Evolutionary conservation across 2,888 invertebrate genomes (phyloP).

Genomic region (Dexiosoma caninum): DNA sequence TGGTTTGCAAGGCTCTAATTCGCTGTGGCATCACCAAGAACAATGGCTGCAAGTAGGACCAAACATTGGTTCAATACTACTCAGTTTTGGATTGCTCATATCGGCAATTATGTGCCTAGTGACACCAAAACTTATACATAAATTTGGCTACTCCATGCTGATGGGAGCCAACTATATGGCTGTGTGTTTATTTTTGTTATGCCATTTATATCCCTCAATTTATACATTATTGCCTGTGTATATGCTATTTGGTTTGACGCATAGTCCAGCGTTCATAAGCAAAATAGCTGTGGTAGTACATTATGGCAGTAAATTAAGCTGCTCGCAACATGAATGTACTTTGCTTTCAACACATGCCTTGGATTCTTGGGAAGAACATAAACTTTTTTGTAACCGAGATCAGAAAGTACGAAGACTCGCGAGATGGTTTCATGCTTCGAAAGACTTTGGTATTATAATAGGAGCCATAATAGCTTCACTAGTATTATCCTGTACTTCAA

Average conservation of each 20-base stretch:
- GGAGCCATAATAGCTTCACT: slow-evolving; percentile 80
- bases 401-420: slow-evolving; percentile 79
- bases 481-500: slow-evolving; percentile 76
- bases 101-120: slow-evolving; percentile 81
- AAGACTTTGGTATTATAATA: slow-evolving; percentile 80
- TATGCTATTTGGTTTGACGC: slow-evolving; percentile 80
- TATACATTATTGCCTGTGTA: slow-evolving; percentile 80
- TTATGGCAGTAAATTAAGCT: slow-evolving; percentile 75
- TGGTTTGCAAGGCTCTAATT: slow-evolving; percentile 76
- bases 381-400: slow-evolving; percentile 76
- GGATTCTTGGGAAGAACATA: slow-evolving; percentile 76
- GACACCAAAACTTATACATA: slow-evolving; percentile 79
- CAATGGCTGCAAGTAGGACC: slow-evolving; percentile 77
- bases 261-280: slow-evolving; percentile 78
- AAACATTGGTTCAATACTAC: slow-evolving; percentile 81
- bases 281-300: slow-evolving; percentile 75
- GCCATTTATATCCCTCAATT: slow-evolving; percentile 81
- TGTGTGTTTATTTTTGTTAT: slow-evolving; percentile 81
- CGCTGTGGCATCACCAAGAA: slow-evolving; percentile 77
- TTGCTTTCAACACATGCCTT: slow-evolving; percentile 63
- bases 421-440: slow-evolving; percentile 80
- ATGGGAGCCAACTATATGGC: slow-evolving; percentile 79
- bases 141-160: slow-evolving; percentile 79
- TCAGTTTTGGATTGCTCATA: slow-evolving; percentile 81
- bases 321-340: slow-evolving; percentile 75